phyloP scores from a whole-genome alignment of 35 echinoderm and acorn worm species.

The Lytechinus pictus region DNA sequence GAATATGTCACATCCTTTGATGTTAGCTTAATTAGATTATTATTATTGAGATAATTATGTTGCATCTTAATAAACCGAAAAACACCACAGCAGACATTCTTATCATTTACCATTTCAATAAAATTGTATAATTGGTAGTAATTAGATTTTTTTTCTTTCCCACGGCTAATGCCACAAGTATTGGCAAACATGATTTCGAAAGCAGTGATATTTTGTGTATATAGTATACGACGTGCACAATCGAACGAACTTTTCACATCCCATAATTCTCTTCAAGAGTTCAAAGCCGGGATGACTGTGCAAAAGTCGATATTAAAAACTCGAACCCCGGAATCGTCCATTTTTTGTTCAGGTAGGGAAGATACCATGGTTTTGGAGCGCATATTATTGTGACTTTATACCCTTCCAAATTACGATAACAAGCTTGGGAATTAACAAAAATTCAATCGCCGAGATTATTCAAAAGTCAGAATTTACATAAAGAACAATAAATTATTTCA shows the following conservation, averaged over 20 bases:
- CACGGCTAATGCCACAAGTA: not conserved
- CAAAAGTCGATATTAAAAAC: not conserved
- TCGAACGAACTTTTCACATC: not conserved
- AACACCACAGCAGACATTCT: not conserved
- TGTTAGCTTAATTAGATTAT: too few species aligned
- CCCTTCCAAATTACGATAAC: too few species aligned
- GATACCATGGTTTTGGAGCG: not conserved
- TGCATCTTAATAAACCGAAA: too few species aligned
- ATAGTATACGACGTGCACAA: not conserved
- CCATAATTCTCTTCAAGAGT: not conserved
- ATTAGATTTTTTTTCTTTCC: not conserved
- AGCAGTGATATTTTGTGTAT: constrained; percentile 10
- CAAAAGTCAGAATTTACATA: not conserved
- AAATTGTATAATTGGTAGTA: not conserved
- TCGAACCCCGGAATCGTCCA: not conserved
- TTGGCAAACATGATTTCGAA: not conserved
- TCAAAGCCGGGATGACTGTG: not conserved
- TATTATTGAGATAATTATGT: too few species aligned
- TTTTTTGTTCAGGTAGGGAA: not conserved
- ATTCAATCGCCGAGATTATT: not conserved
- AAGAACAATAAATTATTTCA: too few species aligned
- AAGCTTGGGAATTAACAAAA: too few species aligned
- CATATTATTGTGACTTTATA: not conserved
- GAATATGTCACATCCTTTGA: too few species aligned
- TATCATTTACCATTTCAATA: not conserved